Percentiles rank a stretch among this genome's conserved stretches.
Conservation (phyloP, 1,140 invertebrate genomes). For the Ceratoteleas bidentatus region DNA sequence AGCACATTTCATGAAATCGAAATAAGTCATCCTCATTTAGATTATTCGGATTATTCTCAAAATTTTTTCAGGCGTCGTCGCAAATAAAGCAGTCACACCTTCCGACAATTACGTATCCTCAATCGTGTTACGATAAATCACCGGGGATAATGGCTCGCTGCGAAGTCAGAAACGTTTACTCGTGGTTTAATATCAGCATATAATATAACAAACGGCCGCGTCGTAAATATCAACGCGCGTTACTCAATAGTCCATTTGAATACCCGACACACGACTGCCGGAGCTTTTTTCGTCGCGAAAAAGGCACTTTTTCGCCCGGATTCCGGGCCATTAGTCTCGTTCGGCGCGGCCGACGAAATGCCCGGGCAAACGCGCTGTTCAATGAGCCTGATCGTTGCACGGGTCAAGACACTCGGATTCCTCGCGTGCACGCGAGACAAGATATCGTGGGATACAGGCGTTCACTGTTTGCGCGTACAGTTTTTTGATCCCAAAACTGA, state of each 20-base stretch:
- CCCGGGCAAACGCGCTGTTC: conserved; percentile 38
- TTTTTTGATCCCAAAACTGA: too few relatives aligned
- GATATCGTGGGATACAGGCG: conserved; percentile 51
- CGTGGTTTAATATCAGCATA: conserved; percentile 27
- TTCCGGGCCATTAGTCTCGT: conserved; percentile 13
- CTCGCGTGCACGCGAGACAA: conserved; percentile 42
- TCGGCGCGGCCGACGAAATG: conserved; percentile 29
- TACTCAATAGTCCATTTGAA: conserved; percentile 32
- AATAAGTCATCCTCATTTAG: too few relatives aligned
- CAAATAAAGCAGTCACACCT: too few relatives aligned
- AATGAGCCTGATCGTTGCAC: conserved; percentile 49
- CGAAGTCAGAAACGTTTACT: too few relatives aligned
- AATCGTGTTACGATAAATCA: too few relatives aligned
- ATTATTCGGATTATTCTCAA: too few relatives aligned
- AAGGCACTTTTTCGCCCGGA: not conserved
- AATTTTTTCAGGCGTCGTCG: too few relatives aligned
- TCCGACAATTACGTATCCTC: too few relatives aligned
- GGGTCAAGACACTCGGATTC: conserved; percentile 57
- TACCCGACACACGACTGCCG: not conserved
- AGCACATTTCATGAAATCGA: too few relatives aligned
- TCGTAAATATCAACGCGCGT: conserved; percentile 25
- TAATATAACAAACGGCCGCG: conserved; percentile 31
- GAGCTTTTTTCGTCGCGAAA: too few relatives aligned
- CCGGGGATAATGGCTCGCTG: too few relatives aligned
- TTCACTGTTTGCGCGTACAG: conserved; percentile 17